These are phyloP conservation scores for Chymomyza fuscimana DNA, from an alignment of 2,888 invertebrate genomes.

Conservation along the genomic window DNA sequence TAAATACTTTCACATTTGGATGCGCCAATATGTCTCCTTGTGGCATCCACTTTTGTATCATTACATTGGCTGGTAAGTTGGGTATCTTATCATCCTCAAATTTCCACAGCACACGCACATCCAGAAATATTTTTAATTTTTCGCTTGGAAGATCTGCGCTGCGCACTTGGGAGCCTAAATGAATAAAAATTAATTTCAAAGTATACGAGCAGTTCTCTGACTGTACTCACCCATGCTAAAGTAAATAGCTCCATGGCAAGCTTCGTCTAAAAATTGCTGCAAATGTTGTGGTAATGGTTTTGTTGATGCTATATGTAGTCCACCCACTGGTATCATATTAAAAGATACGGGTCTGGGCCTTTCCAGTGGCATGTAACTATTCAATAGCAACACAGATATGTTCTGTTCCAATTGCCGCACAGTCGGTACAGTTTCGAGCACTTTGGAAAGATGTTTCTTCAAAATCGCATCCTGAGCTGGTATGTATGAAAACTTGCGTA, in stretches of 20 bases:
- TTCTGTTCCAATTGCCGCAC: slow-evolving; percentile 79
- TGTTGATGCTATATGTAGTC: slow-evolving; percentile 80
- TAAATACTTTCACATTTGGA: slow-evolving; percentile 78
- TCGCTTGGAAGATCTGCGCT: slow-evolving; percentile 76
- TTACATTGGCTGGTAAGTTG: slow-evolving; percentile 77
- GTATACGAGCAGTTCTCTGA: background rate
- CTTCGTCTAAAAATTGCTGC: slow-evolving; percentile 76
- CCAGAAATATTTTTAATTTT: slow-evolving; percentile 74
- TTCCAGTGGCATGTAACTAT: slow-evolving; percentile 79
- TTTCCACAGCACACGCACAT: slow-evolving; percentile 79
- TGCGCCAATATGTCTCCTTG: slow-evolving; percentile 80
- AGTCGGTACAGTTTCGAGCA: slow-evolving; percentile 66
- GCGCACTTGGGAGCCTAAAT: slow-evolving; percentile 77
- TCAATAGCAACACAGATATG: slow-evolving; percentile 79
- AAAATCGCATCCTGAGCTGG: slow-evolving; percentile 70
- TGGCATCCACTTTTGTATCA: slow-evolving; percentile 80
- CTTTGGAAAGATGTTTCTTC: slow-evolving; percentile 60
- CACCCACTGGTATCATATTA: slow-evolving; percentile 81
- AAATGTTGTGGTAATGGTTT: slow-evolving; percentile 69
- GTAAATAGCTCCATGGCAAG: slow-evolving; percentile 78
- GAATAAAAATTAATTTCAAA: background rate
- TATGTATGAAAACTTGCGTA: slow-evolving; percentile 62
- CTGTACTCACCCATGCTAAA: slow-evolving; percentile 77
- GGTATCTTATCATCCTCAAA: slow-evolving; percentile 77
- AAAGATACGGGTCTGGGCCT: slow-evolving; percentile 78